Evolutionary conservation across 2,113 vertebrate genomes (phyloP).

Genomic region (Caranx melampygus): DNA sequence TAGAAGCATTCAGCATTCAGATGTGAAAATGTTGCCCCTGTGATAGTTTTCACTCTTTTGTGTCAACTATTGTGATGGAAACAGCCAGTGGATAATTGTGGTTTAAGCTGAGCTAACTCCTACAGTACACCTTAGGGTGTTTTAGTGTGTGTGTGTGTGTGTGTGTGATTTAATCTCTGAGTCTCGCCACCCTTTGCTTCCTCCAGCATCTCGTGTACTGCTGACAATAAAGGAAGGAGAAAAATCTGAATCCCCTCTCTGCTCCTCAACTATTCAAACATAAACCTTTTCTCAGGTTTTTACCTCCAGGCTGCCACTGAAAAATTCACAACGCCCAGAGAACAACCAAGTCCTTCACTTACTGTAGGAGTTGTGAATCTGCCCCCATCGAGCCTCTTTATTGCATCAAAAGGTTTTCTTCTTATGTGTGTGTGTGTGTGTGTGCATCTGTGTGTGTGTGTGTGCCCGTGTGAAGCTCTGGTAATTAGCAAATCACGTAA

Average conservation of each 20-base stretch:
- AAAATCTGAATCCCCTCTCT: slow-evolving; percentile 54
- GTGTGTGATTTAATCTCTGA: slow-evolving; percentile 62
- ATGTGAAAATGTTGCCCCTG: slow-evolving; percentile 50
- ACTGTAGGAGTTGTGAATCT: slow-evolving; percentile 64
- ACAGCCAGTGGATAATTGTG: slow-evolving; percentile 48
- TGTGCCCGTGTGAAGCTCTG: slow-evolving; percentile 55
- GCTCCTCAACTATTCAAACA: slow-evolving; percentile 78
- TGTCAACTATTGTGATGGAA: slow-evolving; percentile 58
- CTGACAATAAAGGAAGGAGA: slow-evolving; percentile 75
- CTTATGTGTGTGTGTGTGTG: background rate
- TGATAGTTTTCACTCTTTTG: slow-evolving; percentile 59
- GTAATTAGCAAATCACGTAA: slow-evolving; percentile 76
- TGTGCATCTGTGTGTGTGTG: background rate
- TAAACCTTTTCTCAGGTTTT: slow-evolving; percentile 79
- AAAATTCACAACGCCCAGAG: slow-evolving; percentile 79
- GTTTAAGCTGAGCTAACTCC: slow-evolving; percentile 73
- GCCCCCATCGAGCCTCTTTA: slow-evolving; percentile 63
- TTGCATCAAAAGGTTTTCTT: slow-evolving; percentile 74
- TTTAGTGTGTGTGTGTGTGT: slow-evolving; percentile 29
- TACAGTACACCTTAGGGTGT: slow-evolving; percentile 59
- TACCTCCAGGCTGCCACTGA: slow-evolving; percentile 73
- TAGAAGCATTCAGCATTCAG: slow-evolving; percentile 17
- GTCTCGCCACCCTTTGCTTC: slow-evolving; percentile 60
- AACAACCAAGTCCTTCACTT: slow-evolving; percentile 73
- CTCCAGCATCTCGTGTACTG: slow-evolving; percentile 56